phyloP scores from a whole-genome alignment of 2,888 invertebrate genomes.

The Drosophila lacicola region DNA sequence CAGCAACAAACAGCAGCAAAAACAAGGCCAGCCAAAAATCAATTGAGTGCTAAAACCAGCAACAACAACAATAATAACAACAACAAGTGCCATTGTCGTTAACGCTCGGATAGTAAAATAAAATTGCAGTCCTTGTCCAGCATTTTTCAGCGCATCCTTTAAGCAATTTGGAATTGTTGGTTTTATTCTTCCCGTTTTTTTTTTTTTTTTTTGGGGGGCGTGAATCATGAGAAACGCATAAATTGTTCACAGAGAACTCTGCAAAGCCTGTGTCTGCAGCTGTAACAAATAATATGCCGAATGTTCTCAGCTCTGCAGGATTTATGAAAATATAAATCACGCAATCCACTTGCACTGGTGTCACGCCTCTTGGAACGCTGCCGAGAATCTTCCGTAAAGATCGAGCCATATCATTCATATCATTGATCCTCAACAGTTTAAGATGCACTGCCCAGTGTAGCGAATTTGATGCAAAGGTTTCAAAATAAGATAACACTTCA shows the following conservation, averaged over 20 bases:
- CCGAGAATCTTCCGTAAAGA: no score
- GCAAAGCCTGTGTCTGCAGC: not conserved
- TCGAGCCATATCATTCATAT: no score
- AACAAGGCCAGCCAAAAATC: conserved; percentile 59
- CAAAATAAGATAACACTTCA: no score
- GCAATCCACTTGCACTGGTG: no score
- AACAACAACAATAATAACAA: conserved; percentile 40
- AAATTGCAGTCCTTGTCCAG: conserved; percentile 32
- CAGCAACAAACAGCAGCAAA: conserved; percentile 27
- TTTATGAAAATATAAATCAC: no score
- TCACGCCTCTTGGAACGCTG: no score
- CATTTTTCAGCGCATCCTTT: conserved; percentile 16
- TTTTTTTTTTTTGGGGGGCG: not conserved
- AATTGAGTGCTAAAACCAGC: conserved; percentile 82
- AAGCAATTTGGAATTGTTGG: not conserved
- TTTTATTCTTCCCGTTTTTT: not conserved
- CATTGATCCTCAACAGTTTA: no score
- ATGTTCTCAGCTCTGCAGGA: no score
- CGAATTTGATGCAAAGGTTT: no score
- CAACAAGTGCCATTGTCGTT: conserved; percentile 47
- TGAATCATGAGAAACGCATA: not conserved
- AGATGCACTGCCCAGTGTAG: no score
- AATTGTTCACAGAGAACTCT: not conserved
- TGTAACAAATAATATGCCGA: not conserved
- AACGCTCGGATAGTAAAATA: conserved; percentile 44